Base-by-base conservation (phyloP, 2,113 vertebrate genomes). In the Calyptomena viridis region DNA sequence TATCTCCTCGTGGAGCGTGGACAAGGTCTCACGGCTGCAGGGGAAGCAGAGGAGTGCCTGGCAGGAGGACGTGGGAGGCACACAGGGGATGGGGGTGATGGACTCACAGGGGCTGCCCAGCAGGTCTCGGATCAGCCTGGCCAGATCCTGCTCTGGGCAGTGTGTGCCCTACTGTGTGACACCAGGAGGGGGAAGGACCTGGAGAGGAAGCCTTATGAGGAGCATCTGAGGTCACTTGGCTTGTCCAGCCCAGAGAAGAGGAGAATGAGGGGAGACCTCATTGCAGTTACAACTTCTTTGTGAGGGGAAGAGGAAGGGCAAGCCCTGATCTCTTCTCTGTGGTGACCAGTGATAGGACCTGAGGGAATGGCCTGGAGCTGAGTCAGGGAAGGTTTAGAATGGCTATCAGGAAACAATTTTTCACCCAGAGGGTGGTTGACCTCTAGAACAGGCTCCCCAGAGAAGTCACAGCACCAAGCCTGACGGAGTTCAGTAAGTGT, bases 231-330 rank as follows among this genome's bases (percentile, higher is more conserved):
- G 10, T 1, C 44, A 5, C 27, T 66, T 2, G 33, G 52, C 59
- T 15, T 74, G 33, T 52, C 17, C 77, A 59, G 52, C 52, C 19
- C 50, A 42, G 56, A 72, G 60, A 40, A 62, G 60, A 53, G 37
- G 27, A 81, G 44, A 21, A 18, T 74, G 60, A 59, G 52, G 8
- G 37, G 23, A 52, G 44, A 20, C 23, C 44, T 81, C 77, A 37
- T 0, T 50, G 58, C 44, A 28, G 60, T 23, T 3, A 44, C 23
- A 46, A 0, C 27, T 66, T 68, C 60, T 20, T 31, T 0, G 0
- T 40, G 62, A n/a, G 24, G n/a, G 39, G 13, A 2, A 10, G 16
- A 33, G 18, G 5, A 53, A 24, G 0, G 1, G 2, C 33, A 47
- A 46, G 6, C 1, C 24, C 12, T 3, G 37, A 21, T n/a, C 24